A percentile compares a stretch with the other conserved stretches of the same genome.
These are phyloP conservation scores for Pelodiscus sinensis DNA, from an alignment of 2,113 vertebrate genomes.

Conservation along the genomic window DNA sequence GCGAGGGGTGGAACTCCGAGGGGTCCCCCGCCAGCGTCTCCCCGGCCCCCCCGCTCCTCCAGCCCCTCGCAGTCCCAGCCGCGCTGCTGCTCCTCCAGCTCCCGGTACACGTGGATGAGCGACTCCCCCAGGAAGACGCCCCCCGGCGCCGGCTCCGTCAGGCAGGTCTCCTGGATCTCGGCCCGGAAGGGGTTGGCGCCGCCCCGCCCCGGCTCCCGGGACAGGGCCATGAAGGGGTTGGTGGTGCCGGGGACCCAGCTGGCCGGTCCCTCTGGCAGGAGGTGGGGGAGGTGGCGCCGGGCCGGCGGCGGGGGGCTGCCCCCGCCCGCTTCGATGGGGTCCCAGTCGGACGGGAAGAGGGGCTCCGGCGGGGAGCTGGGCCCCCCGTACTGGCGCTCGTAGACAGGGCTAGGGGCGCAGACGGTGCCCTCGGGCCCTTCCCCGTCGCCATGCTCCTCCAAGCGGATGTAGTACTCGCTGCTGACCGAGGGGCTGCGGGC, in stretches of 20 bases:
- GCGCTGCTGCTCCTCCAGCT: slow-evolving; percentile 53
- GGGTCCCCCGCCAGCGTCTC: slow-evolving; percentile 78
- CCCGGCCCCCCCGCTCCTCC: slow-evolving; percentile 74
- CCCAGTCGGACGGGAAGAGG: slow-evolving; percentile 81
- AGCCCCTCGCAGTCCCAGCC: slow-evolving; percentile 75
- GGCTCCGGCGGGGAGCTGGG: slow-evolving; percentile 66
- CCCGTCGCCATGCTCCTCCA: slow-evolving; percentile 86
- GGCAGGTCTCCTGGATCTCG: slow-evolving; percentile 52
- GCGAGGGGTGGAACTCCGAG: slow-evolving; percentile 63
- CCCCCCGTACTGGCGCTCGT: slow-evolving; percentile 16
- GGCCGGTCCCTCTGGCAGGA: slow-evolving; percentile 78
- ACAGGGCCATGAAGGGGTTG: slow-evolving; percentile 60
- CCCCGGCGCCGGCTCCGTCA: slow-evolving; percentile 11
- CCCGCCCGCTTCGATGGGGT: slow-evolving; percentile 76
- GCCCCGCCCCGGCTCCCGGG: slow-evolving; percentile 45
- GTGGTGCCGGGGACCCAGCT: slow-evolving; percentile 56
- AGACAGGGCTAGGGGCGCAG: slow-evolving; percentile 60
- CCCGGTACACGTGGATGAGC: slow-evolving; percentile 45
- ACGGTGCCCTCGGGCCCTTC: slow-evolving; percentile 20
- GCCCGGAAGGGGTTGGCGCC: slow-evolving; percentile 42
- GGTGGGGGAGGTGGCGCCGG: slow-evolving; percentile 44
- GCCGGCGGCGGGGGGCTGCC: slow-evolving; percentile 69
- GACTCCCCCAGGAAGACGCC: slow-evolving; percentile 47
- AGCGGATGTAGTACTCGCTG: slow-evolving; percentile 92
- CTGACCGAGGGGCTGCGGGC: slow-evolving; percentile 92